A percentile compares a stretch with the other conserved stretches of the same genome.
These are phyloP conservation scores for Lypha dubia DNA, from an alignment of 2,888 invertebrate genomes.

Conservation along the genomic window DNA sequence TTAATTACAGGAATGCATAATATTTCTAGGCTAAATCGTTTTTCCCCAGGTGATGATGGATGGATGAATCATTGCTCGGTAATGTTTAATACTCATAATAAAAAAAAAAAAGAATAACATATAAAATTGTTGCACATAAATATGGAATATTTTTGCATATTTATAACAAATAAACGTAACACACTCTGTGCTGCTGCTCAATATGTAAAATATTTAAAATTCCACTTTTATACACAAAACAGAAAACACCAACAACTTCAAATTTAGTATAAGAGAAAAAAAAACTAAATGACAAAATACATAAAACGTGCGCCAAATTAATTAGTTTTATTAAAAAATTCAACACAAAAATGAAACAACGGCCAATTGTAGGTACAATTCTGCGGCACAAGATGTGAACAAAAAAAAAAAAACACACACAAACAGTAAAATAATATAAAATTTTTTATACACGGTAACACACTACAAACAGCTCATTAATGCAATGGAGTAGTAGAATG, in stretches of 20 bases:
- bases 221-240: not conserved
- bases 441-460: slow-evolving; percentile 28
- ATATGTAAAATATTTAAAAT: not conserved
- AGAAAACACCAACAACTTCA: not conserved
- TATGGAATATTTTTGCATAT: slow-evolving; percentile 48
- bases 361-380: not conserved
- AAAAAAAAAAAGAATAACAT: not conserved
- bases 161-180: slow-evolving; percentile 11
- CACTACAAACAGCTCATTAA: not conserved
- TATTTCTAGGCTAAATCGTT: not conserved
- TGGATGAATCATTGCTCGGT: not conserved
- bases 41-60: not conserved
- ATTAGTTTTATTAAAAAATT: slow-evolving; percentile 44
- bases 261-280: not conserved
- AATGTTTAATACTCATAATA: not conserved
- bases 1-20: not conserved
- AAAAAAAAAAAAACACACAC: not conserved
- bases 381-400: no score
- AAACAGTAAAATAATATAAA: slow-evolving; percentile 34
- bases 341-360: slow-evolving; percentile 1
- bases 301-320: slow-evolving; percentile 69
- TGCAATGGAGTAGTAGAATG: slow-evolving; percentile 13
- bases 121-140: slow-evolving; percentile 43
- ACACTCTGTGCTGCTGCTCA: no score
- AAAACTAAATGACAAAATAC: slow-evolving; percentile 29